These are phyloP conservation scores for Meteorus cinctellus DNA, from an alignment of 2,888 invertebrate species.

Conservation along the genomic window DNA sequence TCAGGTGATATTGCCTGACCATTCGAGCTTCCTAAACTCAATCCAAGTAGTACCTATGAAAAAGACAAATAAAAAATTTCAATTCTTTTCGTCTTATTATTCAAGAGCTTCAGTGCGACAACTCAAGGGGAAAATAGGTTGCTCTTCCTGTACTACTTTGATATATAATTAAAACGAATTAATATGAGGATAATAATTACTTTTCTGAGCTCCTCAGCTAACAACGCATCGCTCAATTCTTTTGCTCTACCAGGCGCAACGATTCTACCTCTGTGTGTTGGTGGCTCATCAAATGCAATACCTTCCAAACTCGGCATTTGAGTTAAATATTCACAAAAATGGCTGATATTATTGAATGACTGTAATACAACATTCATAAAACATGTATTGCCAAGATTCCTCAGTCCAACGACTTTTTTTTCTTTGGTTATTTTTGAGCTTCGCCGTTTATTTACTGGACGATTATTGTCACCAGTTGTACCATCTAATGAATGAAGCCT, in stretches of 20 bases:
- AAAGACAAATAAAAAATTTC: constrained; percentile 53
- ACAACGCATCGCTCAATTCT: constrained; percentile 80
- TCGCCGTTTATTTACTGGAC: constrained; percentile 65
- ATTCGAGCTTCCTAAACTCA: constrained; percentile 82
- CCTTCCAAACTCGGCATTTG: constrained; percentile 83
- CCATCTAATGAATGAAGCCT: constrained; percentile 77
- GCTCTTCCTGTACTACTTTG: no score
- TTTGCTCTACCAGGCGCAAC: constrained; percentile 78
- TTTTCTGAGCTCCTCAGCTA: constrained; percentile 87
- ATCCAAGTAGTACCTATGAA: constrained; percentile 79
- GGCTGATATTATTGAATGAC: constrained; percentile 88
- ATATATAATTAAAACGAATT: no score
- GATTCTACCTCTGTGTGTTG: constrained; percentile 70
- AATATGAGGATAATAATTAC: constrained; percentile 50
- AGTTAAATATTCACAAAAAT: constrained; percentile 88
- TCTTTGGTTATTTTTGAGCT: constrained; percentile 76
- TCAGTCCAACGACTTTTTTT: constrained; percentile 82
- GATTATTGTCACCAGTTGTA: constrained; percentile 74
- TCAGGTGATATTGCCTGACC: constrained; percentile 85
- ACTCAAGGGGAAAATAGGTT: no score
- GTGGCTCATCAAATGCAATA: constrained; percentile 68
- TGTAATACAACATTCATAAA: constrained; percentile 91
- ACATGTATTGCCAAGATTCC: constrained; percentile 89
- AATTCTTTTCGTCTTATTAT: no score
- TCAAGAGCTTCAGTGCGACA: no score